Evolutionary conservation across 2,113 vertebrate species (phyloP), one percentile per base, ranked within the genome.

Genomic region (Tragelaphus imberbis): DNA sequence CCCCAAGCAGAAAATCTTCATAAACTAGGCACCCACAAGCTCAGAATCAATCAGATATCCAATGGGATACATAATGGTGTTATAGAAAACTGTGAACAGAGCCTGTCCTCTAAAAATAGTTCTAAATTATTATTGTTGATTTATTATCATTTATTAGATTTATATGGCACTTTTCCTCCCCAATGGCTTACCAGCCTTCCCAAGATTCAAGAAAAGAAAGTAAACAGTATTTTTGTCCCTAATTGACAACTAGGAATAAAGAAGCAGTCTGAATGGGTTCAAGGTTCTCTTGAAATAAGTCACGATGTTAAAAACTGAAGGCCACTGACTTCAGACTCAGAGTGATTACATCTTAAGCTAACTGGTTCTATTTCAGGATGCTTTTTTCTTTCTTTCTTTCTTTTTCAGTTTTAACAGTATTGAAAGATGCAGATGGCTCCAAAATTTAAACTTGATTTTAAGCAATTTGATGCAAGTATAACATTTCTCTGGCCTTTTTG

Each of bases 371-470:
- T 68, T 81, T 77, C 33, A 58, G 40, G n/a, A 19, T 85, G 16
- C 17, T 40, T 63, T 56, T 51, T 17, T 65, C 25, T 47, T 25
- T 53, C 8, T 77, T 65, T 15, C 12, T 65, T 3, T 47, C 3
- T 56, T 56, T 56, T 44, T 2, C n/a, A 81, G 21, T 90, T 97
- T 97, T 84, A 95, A 95, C 15, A 71, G 9, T 71, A 88, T 4
- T 88, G 25, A 81, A 94, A 95, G 75, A 55, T 58, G 30, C 27
- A 92, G 16, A 89, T 13, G 56, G 21, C 51, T 85, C 21, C 49
- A 87, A 94, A 89, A 30, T 90, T 90, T 84, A 59, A 94, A 85
- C 55, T 79, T 63, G 80, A 96, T 93, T 82, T 97, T 90, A 82
- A 53, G 61, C 40, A 94, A 85, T 90, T 30, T 59, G 89, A 87